Conservation (phyloP, 2,113 vertebrate species). For the Entomyzon cyanotis region DNA sequence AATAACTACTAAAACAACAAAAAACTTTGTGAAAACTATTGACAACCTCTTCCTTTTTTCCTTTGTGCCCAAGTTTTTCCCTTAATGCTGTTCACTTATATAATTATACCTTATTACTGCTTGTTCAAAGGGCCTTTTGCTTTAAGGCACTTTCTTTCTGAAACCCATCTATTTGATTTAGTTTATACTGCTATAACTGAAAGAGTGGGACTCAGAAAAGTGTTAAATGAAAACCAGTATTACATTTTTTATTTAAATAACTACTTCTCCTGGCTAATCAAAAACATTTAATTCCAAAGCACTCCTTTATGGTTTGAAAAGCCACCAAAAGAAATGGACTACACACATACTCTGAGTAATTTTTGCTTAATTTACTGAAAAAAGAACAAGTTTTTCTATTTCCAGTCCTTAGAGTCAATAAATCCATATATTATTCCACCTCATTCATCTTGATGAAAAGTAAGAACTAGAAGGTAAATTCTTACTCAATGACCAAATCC, state of each 20-base stretch:
- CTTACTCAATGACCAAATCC: not conserved
- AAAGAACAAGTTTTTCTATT: not conserved
- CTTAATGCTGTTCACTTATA: not conserved
- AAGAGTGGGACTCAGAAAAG: not conserved
- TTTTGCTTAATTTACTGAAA: conserved; percentile 42
- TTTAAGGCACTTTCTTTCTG: not conserved
- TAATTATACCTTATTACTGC: not conserved
- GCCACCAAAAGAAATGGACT: not conserved
- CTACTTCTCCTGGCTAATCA: not conserved
- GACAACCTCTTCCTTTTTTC: not conserved
- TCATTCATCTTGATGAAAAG: conserved; percentile 30
- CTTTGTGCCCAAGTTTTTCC: not conserved
- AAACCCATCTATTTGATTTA: not conserved
- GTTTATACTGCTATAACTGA: not conserved
- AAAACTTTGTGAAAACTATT: not conserved
- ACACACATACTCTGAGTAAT: not conserved
- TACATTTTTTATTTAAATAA: not conserved
- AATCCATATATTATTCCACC: conserved; percentile 2
- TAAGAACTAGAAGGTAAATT: conserved; percentile 17
- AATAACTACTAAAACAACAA: not conserved
- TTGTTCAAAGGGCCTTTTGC: not conserved
- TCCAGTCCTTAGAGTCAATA: conserved; percentile 11
- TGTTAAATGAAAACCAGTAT: not conserved
- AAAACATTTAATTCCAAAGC: not conserved
- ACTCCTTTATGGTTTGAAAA: not conserved